Base-by-base conservation (phyloP, 2,113 vertebrate species). In the Columba janthina region DNA sequence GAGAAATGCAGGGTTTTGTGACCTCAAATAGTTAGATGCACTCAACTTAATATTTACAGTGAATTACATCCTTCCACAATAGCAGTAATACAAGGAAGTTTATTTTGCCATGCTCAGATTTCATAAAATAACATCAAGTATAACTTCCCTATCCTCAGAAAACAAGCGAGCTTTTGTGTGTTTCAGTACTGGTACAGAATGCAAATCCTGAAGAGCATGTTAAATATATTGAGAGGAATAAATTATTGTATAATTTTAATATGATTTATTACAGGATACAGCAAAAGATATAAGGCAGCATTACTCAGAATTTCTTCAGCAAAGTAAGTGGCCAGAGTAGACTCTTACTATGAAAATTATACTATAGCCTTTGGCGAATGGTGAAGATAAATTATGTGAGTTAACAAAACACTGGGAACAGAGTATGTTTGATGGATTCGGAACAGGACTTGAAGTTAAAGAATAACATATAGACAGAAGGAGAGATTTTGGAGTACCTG, bases 21-120 rank as follows among this genome's bases (percentile, higher is more conserved):
- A 92, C 46, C 66, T 91, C 70, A 70, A 32, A 69, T 56, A 46
- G 57, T 80, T 34, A 73, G 22, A 51, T 62, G 51, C 15, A 65
- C n/a, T 85, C 31, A 82, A 62, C n/a, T 85, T 28, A 82, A 24
- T 90, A 89, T 91, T 95, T 93, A 81, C 80, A 95, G 42, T 80
- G 88, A 95, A 69, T 87, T 95, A 67, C 62, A 60, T 90, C 96
- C 89, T 96, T 94, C 77, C 75, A 69, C 96, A 94, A 76, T 34
- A 89, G 78, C 67, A 89, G 58, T 72, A 90, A 80, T 50, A 92
- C 72, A 96, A 95, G 94, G 95, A 98, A 97, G 97, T 97, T 97
- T 97, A 72, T 92, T 97, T 94, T 97, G 73, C 76, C 79, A 72
- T 75, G 84, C 69, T 95, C 86, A 57, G 53, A 87, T 95, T 97